phyloP scores from a whole-genome alignment of 2,113 vertebrate species.

The Vulpes lagopus region DNA sequence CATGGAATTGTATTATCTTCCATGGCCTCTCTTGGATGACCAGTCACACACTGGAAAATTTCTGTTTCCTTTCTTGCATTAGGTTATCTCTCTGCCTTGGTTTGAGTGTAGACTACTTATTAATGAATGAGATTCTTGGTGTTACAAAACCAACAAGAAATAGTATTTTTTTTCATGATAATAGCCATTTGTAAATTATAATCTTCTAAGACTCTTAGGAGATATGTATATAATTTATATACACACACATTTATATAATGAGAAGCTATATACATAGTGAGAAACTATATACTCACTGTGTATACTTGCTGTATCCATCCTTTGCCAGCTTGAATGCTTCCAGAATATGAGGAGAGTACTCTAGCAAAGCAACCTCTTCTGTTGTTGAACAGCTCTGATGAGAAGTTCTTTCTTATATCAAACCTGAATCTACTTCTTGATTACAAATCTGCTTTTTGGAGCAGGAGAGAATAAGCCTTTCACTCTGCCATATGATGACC shows the following conservation, averaged over 20 bases:
- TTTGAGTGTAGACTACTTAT: neutral
- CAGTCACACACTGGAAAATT: neutral
- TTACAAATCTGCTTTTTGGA: neutral
- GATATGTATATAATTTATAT: neutral
- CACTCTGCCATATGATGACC: neutral
- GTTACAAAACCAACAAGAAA: neutral
- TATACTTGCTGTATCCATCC: neutral
- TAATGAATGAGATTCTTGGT: neutral
- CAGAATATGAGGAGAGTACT: neutral
- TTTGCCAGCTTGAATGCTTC: neutral
- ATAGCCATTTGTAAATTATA: slow-evolving; percentile 44
- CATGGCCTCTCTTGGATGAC: neutral
- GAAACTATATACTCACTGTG: too few relatives aligned
- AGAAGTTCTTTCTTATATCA: neutral
- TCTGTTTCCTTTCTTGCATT: slow-evolving; percentile 2
- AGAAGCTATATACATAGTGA: too few relatives aligned
- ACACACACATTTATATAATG: too few relatives aligned
- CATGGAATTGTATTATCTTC: neutral
- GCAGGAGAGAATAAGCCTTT: neutral
- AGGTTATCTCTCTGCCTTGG: neutral
- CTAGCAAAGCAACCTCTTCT: neutral
- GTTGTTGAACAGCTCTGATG: neutral
- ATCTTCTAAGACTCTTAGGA: neutral
- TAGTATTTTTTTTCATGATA: neutral
- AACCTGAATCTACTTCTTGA: neutral